A percentile compares a stretch with the other conserved stretches of the same genome.
phyloP scores from a whole-genome alignment of 2,888 invertebrate genomes.

The Cephalotes varians region DNA sequence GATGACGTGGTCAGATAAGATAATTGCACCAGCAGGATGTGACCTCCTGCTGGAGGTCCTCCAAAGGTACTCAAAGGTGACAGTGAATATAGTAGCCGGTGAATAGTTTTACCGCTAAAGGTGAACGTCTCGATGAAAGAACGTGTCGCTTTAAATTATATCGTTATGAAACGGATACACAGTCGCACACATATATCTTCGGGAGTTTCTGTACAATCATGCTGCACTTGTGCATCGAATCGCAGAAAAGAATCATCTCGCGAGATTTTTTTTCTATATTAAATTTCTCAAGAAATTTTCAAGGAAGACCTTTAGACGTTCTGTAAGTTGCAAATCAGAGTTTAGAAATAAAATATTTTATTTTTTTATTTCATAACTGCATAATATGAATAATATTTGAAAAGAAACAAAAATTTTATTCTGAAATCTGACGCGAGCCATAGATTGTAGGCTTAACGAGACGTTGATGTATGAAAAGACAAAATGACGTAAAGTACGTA shows the following conservation, averaged over 20 bases:
- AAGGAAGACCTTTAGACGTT: neutral
- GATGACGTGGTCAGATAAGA: conserved; percentile 61
- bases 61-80: conserved; percentile 50
- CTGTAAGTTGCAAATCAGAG: neutral
- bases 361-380: neutral
- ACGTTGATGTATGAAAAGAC: conserved; percentile 9
- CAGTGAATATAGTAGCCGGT: conserved; percentile 34
- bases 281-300: neutral
- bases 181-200: neutral
- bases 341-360: neutral
- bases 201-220: neutral
- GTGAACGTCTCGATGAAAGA: conserved; percentile 28
- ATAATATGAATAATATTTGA: neutral
- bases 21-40: conserved; percentile 66
- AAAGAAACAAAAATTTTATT: neutral
- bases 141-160: conserved; percentile 30
- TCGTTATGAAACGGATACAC: neutral
- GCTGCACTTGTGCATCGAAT: no score
- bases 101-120: conserved; percentile 33
- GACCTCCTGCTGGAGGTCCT: conserved; percentile 13
- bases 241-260: neutral
- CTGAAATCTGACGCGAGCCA: neutral
- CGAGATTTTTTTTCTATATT: neutral
- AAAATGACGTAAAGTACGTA: neutral
- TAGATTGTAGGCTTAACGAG: neutral